Conservation (phyloP, 2,113 vertebrate genomes). For the Burhinus oedicnemus region DNA sequence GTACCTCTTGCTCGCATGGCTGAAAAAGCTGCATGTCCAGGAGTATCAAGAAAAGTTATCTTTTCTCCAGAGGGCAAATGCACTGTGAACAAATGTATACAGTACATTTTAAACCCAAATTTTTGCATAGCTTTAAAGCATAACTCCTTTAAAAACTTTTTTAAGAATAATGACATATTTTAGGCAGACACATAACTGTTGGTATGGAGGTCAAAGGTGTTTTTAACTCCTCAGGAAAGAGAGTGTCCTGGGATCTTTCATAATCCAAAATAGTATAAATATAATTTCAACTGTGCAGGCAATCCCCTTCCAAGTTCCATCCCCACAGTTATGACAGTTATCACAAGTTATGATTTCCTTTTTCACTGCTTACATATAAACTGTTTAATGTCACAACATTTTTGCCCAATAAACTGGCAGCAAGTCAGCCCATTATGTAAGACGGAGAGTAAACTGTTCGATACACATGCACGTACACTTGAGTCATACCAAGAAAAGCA, state of each 20-base stretch:
- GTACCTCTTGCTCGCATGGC: constrained; percentile 92
- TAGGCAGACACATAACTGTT: not conserved
- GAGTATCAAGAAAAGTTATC: constrained; percentile 98
- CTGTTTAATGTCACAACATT: not conserved
- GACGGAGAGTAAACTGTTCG: not conserved
- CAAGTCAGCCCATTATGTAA: not conserved
- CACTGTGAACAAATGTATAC: constrained; percentile 75
- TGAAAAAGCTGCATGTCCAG: constrained; percentile 95
- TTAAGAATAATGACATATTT: not conserved
- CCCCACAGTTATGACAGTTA: rapidly evolving
- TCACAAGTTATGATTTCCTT: not conserved
- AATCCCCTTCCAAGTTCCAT: not conserved
- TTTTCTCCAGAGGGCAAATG: constrained; percentile 89
- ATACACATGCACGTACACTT: rapidly evolving
- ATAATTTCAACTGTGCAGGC: not conserved
- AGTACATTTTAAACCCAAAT: not conserved
- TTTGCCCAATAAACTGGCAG: not conserved
- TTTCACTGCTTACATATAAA: not conserved
- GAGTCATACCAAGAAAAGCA: constrained; percentile 84
- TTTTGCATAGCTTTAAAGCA: not conserved
- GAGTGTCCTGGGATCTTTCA: not conserved
- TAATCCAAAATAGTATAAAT: not conserved
- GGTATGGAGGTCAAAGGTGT: not conserved
- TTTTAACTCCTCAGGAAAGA: not conserved
- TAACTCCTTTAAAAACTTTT: not conserved